Evolutionary conservation across 2,888 invertebrate species (phyloP), one percentile per base, ranked within the genome.

Genomic region (Incurvaria masculella): DNA sequence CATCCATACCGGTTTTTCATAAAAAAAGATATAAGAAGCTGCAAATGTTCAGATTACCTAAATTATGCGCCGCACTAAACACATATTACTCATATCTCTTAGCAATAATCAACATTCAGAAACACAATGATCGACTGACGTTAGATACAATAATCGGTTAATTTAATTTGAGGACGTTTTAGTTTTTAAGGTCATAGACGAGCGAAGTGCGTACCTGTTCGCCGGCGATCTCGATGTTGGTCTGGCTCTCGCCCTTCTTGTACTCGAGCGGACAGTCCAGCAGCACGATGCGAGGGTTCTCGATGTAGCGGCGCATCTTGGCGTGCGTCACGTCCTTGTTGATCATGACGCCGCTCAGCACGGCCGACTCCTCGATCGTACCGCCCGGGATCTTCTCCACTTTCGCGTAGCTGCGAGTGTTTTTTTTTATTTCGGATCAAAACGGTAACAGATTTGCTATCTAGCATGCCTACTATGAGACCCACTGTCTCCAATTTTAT

Each of bases 281-380:
- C 46, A 99, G 79, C 1, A 99, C 75, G 61, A 99, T 97, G 56
- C 97, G 83, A 0, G 99, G 99, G 70, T 98, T 96, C 70, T 95
- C 91, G 59, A 99, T 95, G 58, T 84, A 85, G 42, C 97, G 85
- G 57, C 84, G 82, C 99, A 99, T 99, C 80, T 97, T 97, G 1
- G 97, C 89, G 70, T 99, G 99, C 0, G 95, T 95, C 1, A 99
- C 95, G 67, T 99, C 99, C 73, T 99, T 99, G 78, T 99, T 99
- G 50, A 99, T 71, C 94, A 99, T 97, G 14, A 99, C 91, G 39
- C 99, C 99, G 56, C 84, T 88, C 27, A 99, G 75, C 6, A 99
- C 97, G 55, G 85, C 81, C 0, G 95, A 97, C 56, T 99, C 97
- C 60, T 98, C 97, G 49, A 99, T 89, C 0, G 89, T 82, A 10